Conservation (phyloP, 2,888 invertebrate species). For the Mylabris sibirica region DNA sequence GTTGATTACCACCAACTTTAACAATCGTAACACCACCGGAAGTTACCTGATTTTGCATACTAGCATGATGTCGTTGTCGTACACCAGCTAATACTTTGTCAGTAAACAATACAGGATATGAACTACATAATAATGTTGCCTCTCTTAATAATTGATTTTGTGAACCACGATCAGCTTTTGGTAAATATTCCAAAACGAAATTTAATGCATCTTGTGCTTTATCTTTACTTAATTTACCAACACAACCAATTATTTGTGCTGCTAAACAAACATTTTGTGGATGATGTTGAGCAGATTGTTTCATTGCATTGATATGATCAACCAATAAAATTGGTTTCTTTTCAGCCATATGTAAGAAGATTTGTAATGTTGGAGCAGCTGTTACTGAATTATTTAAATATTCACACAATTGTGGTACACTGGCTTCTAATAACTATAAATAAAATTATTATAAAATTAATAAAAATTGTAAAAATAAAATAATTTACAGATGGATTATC, state of each 20-base stretch:
- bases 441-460: conserved; percentile 3
- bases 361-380: conserved; percentile 72
- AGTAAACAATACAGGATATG: conserved; percentile 81
- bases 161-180: conserved; percentile 74
- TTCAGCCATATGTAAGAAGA: conserved; percentile 78
- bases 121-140: conserved; percentile 81
- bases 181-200: conserved; percentile 80
- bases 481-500: conserved; percentile 75
- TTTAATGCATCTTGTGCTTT: conserved; percentile 82
- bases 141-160: conserved; percentile 81
- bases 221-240: conserved; percentile 77
- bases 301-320: conserved; percentile 75
- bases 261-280: conserved; percentile 72
- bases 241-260: conserved; percentile 74
- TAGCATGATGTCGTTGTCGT: conserved; percentile 67
- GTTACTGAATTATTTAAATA: conserved; percentile 72
- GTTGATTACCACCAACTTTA: conserved; percentile 69
- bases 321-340: conserved; percentile 74
- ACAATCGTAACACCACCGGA: conserved; percentile 82
- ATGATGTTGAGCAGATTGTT: conserved; percentile 71
- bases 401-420: conserved; percentile 82
- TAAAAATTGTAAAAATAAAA: not conserved
- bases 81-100: conserved; percentile 81
- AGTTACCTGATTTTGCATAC: conserved; percentile 66
- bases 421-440: conserved; percentile 76